Base-by-base conservation (phyloP, 2,888 invertebrate species). In the Drosophila antonietae region DNA sequence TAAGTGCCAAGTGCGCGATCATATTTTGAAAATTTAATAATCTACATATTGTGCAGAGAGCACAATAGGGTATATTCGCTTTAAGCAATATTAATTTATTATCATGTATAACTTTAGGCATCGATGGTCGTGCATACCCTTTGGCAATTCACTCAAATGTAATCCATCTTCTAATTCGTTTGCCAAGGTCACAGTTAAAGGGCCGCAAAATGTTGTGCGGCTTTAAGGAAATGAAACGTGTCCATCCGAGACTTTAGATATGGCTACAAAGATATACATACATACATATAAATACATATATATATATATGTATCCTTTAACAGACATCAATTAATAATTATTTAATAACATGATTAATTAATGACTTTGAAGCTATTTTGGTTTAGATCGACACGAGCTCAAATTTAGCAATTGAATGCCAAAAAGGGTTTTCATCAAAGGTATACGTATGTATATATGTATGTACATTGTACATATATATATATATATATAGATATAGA, bases 321-420 rank as follows among this genome's bases (percentile, higher is more conserved):
- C 9, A 47, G 3, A 28, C 28, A 28, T 28, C 10, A 31, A 31
- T 31, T 28, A 47, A 47, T 28, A 47, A 49, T 7, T 46, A 4
- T 14, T 39, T 31, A 41, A 31, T 31, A 37, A 12, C n/a, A 49
- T 31, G n/a, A 31, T 49, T 31, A 31, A 31, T n/a, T n/a, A n/a
- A 49, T 51, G 51, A 6, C 51, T 49, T 49, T 18, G 51, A 51
- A 51, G 18, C 33, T 37, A 18, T 56, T 43, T 56, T 35, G 44
- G 14, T 14, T 12, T 20, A 46, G 44, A 4, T 10, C 20, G n/a
- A 15, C 14, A 18, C 33, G 33, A 14, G 33, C 4, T 28, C 4
- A 65, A 58, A 46, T 15, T 15, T 55, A 60, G 35, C 3, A 43
- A 18, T 23, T 9, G 20, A 57, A 33, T 28, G 44, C 23, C 35